Percentiles rank a stretch among this genome's conserved stretches.
These are phyloP conservation scores for Watsonalla cultraria DNA, from an alignment of 2,888 invertebrate genomes.

Conservation along the genomic window DNA sequence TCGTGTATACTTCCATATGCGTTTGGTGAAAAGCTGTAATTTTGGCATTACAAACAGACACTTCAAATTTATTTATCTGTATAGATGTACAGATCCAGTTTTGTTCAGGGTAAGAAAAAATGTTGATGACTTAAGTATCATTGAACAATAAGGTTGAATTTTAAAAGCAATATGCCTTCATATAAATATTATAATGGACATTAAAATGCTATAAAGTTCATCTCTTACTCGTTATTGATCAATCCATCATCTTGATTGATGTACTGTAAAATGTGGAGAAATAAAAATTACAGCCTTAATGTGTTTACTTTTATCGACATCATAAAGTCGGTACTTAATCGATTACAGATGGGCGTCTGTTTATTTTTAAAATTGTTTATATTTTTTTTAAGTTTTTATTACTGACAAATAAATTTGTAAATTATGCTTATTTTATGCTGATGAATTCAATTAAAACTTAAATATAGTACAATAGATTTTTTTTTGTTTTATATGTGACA, in stretches of 20 bases:
- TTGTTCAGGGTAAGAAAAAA: background rate
- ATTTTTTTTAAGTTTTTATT: too few relatives aligned
- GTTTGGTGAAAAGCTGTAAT: too few relatives aligned
- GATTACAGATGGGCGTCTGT: background rate
- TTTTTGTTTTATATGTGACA: too few relatives aligned
- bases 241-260: conserved; percentile 4
- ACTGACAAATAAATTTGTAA: too few relatives aligned
- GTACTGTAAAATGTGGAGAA: background rate
- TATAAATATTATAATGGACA: background rate
- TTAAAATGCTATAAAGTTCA: background rate
- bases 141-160: background rate
- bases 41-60: too few relatives aligned
- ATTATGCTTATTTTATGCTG: too few relatives aligned
- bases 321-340: background rate
- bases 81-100: too few relatives aligned
- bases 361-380: background rate
- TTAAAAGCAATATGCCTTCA: background rate
- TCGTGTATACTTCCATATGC: too few relatives aligned
- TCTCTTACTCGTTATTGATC: background rate
- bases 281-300: conserved; percentile 2
- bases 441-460: too few relatives aligned
- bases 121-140: background rate
- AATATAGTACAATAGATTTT: too few relatives aligned
- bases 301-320: background rate
- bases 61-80: too few relatives aligned